Conservation (phyloP, 2,797 vertebrate species). For the Ptychobarbus kaznakovi region DNA sequence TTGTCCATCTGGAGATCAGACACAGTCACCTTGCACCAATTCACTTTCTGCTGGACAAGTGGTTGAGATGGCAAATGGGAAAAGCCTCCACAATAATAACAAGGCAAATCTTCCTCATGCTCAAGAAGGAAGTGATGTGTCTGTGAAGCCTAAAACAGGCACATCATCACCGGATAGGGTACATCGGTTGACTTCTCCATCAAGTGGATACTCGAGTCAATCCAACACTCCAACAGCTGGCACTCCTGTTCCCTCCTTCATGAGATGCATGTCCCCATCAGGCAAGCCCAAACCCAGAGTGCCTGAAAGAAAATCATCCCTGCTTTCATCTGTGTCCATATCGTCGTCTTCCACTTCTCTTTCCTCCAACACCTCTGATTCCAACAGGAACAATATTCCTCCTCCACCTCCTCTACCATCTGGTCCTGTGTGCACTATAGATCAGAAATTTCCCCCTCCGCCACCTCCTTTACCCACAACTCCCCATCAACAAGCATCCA, state of each 20-base stretch:
- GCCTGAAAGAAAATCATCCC: conserved; percentile 96
- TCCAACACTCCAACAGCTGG: conserved; percentile 96
- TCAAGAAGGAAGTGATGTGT: conserved; percentile 60
- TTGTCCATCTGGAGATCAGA: conserved; percentile 76
- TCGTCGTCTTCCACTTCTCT: conserved; percentile 97
- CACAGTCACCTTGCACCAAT: conserved; percentile 70
- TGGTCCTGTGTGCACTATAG: conserved; percentile 56
- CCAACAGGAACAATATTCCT: conserved; percentile 76
- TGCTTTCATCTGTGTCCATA: conserved; percentile 91
- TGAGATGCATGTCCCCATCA: conserved; percentile 86
- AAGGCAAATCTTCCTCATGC: conserved; percentile 69
- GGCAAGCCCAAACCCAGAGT: conserved; percentile 90
- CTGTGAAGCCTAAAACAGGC: conserved; percentile 82
- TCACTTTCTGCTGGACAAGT: conserved; percentile 58
- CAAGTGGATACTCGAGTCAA: conserved; percentile 97
- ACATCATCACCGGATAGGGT: conserved; percentile 88
- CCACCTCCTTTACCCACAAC: conserved; percentile 68
- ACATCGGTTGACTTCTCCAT: conserved; percentile 93
- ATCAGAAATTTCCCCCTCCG: conserved; percentile 53
- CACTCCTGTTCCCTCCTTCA: conserved; percentile 89
- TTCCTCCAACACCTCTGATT: conserved; percentile 93
- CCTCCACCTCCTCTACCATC: conserved; percentile 64
- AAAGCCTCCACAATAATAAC: conserved; percentile 69
- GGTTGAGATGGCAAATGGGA: conserved; percentile 72
- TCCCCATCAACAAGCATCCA: conserved; percentile 58